Evolutionary conservation across 2,797 vertebrate species (phyloP).

Genomic region (Microctenopoma steveboyesi): DNA sequence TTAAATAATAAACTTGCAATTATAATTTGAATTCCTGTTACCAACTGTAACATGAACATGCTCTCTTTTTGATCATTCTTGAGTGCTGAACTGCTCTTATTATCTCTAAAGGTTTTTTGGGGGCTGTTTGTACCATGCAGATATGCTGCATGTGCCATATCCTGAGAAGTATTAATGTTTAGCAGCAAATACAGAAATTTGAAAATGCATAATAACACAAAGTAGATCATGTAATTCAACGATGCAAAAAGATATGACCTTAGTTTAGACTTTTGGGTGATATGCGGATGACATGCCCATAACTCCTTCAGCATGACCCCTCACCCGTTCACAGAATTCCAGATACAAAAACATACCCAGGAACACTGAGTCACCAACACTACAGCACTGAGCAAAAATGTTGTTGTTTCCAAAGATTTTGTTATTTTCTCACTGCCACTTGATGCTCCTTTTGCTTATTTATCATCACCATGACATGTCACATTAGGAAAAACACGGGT

Average conservation of each 20-base stretch:
- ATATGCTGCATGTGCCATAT: background rate
- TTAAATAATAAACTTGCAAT: background rate
- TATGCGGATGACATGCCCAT: constrained; percentile 22
- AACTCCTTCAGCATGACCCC: constrained; percentile 26
- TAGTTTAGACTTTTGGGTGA: constrained; percentile 28
- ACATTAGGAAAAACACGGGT: background rate
- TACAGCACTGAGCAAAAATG: background rate
- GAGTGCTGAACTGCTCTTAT: background rate
- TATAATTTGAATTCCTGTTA: background rate
- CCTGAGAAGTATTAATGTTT: constrained; percentile 43
- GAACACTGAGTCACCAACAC: constrained; percentile 5
- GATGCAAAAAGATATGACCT: constrained; percentile 17
- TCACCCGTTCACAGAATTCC: constrained; percentile 40
- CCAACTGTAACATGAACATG: background rate
- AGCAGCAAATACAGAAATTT: constrained; percentile 7
- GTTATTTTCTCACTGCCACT: background rate
- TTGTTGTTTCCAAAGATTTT: constrained; percentile 1
- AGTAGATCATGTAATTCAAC: constrained; percentile 9
- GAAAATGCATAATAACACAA: background rate
- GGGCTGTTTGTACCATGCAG: background rate
- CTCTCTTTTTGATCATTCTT: background rate
- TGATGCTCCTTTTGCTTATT: background rate
- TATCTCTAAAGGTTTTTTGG: constrained; percentile 9
- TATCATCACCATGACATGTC: background rate
- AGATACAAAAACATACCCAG: constrained; percentile 23